Evolutionary conservation across 2,113 vertebrate species (phyloP).

Genomic region (Guaruba guarouba): DNA sequence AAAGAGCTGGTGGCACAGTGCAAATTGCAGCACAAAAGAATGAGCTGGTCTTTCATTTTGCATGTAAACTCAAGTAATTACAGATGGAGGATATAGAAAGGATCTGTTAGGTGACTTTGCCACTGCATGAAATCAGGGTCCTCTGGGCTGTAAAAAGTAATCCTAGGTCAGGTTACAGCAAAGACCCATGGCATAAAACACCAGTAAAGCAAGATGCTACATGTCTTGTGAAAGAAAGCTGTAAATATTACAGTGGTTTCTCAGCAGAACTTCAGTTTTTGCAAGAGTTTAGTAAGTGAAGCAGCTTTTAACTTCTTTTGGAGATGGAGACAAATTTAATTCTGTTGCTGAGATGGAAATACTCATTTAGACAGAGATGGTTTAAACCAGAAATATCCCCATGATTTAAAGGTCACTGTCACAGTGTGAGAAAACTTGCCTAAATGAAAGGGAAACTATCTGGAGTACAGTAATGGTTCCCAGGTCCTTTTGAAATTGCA

Average conservation of each 20-base stretch:
- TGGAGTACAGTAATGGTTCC: neutral
- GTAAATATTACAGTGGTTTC: neutral
- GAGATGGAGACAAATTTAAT: neutral
- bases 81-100: neutral
- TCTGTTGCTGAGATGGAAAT: neutral
- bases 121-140: neutral
- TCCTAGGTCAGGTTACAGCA: neutral
- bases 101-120: neutral
- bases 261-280: neutral
- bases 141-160: neutral
- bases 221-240: neutral
- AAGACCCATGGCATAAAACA: neutral
- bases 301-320: neutral
- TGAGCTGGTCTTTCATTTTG: neutral
- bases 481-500: neutral
- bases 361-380: neutral
- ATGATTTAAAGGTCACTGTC: constrained; percentile 8
- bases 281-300: neutral
- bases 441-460: neutral
- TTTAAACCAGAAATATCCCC: neutral
- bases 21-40: neutral
- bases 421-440: neutral
- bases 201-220: neutral
- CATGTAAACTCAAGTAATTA: neutral
- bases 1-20: neutral